These are phyloP conservation scores for Emydoidea blandingii DNA, from an alignment of 2,797 vertebrate genomes.

Conservation along the genomic window DNA sequence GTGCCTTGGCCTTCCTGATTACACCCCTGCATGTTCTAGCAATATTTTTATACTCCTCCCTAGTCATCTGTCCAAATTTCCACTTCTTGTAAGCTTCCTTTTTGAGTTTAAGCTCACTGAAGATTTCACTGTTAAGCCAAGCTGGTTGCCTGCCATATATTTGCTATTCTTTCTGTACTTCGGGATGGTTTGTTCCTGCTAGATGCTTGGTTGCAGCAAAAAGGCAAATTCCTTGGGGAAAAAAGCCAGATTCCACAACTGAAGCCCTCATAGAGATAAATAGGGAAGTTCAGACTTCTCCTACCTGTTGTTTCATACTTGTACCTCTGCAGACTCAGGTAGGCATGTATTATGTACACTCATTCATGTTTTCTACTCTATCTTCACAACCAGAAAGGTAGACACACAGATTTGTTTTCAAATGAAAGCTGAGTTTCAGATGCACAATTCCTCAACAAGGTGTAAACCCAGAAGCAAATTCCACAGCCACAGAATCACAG, in stretches of 20 bases:
- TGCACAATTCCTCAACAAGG: not conserved
- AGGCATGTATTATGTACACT: accelerated
- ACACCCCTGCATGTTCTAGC: too few relatives aligned
- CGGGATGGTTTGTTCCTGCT: not conserved
- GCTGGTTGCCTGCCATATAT: too few relatives aligned
- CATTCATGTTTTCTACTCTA: not conserved
- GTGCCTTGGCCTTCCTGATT: too few relatives aligned
- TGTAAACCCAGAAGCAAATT: not conserved
- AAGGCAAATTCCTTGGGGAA: not conserved
- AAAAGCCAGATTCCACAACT: not conserved
- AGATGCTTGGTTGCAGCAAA: not conserved
- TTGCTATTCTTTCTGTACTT: too few relatives aligned
- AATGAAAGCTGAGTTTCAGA: not conserved
- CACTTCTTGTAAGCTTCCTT: too few relatives aligned
- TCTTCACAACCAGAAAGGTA: not conserved
- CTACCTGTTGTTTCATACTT: not conserved
- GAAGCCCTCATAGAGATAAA: not conserved
- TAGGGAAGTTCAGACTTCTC: not conserved
- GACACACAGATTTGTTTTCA: not conserved
- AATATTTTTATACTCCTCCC: too few relatives aligned
- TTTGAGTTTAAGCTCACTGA: too few relatives aligned
- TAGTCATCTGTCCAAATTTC: too few relatives aligned
- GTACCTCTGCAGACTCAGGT: not conserved
- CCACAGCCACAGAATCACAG: not conserved
- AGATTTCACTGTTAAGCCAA: too few relatives aligned